Conservation (phyloP, 2,113 vertebrate species). For the Pyrgilauda ruficollis region DNA sequence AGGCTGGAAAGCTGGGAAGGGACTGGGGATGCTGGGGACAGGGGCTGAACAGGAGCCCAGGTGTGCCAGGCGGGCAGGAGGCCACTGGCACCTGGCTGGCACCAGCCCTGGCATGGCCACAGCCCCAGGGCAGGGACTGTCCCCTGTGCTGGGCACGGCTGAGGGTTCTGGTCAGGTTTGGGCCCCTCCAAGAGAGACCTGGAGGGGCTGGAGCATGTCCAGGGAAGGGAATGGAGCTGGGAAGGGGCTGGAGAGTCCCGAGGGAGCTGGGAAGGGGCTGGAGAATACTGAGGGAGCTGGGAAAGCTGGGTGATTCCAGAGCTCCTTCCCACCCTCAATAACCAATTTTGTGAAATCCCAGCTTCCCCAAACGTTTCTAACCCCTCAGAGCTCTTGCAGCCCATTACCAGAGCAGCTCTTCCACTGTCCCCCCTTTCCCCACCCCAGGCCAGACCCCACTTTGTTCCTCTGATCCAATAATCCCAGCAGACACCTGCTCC, state of each 20-base stretch:
- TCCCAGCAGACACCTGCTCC: background rate
- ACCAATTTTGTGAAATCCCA: background rate
- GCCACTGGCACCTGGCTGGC: background rate
- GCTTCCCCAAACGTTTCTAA: background rate
- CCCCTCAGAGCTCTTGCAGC: background rate
- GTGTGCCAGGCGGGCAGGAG: background rate
- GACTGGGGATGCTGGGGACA: background rate
- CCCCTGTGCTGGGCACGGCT: background rate
- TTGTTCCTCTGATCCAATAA: background rate
- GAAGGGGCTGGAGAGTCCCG: background rate
- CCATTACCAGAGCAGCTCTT: background rate
- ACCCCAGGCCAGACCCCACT: background rate
- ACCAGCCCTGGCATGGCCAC: background rate
- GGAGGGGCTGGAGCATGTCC: accelerated
- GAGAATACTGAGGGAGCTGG: background rate
- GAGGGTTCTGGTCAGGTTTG: background rate
- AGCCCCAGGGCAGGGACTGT: background rate
- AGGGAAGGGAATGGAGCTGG: background rate
- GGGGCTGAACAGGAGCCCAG: background rate
- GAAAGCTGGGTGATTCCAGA: background rate
- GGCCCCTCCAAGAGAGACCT: accelerated
- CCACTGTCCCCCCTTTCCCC: background rate
- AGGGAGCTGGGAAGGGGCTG: background rate
- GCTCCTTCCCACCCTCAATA: background rate
- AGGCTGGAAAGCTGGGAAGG: background rate